Evolutionary conservation across 2,113 vertebrate genomes (phyloP), one percentile per base, ranked within the genome.

Genomic region (Onychostruthus taczanowskii): DNA sequence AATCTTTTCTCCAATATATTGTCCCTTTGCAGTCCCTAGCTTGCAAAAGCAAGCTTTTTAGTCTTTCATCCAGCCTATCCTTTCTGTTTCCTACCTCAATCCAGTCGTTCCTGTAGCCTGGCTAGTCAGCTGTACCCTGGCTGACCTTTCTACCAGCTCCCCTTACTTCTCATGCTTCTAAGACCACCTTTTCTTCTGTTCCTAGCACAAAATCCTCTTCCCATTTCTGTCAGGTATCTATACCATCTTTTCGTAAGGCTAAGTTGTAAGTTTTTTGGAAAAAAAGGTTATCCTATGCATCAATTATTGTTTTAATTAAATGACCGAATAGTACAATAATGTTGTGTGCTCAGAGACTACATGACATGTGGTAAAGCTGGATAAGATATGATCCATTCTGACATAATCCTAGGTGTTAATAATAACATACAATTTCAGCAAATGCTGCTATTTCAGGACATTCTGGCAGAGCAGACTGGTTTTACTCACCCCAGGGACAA

Each of bases 361-460:
- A 15, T 90, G 77, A 78, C 2, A 1, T 39, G 66, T 75, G 90
- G 33, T 37, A 78, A 47, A 85, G 52, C 47, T 59, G 76, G 69
- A n/a, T 70, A 90, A 95, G 87, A 75, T 84, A 64, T 50, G 73
- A 79, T 84, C 52, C 73, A 31, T 16, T 35, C 82, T 96, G 93
- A 86, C 3, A 8, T 92, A 86, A 96, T 79, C 58, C 49, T 90
- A 96, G 80, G 80, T 93, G 89, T 79, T 96, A 89, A 85, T 79
- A 92, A 89, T 53, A 89, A 73, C 1, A 6, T 18, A 69, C 80
- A 49, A 30, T 64, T 87, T 63, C 64, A 76, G 58, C 80, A 43
- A 49, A 52, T 68, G 73, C 68, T 96, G 56, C 83, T 92, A 64
- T 95, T 94, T 92, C 85, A 39, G 90, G 69, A 53, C 7, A 8